Evolutionary conservation across 2,113 vertebrate genomes (phyloP).

Genomic region (Bothrops jararaca): DNA sequence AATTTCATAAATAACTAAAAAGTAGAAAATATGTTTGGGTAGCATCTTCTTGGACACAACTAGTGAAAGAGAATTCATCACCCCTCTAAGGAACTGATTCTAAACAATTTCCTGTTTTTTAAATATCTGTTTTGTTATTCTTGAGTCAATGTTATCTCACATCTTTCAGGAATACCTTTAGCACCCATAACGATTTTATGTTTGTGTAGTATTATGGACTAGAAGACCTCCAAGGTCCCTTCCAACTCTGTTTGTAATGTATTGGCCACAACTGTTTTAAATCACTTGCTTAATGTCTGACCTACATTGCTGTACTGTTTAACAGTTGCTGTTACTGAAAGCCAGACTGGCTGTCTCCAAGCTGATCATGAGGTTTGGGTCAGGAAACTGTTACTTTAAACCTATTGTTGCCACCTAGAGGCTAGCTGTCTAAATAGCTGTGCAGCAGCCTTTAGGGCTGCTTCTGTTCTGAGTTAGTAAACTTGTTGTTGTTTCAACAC

Average conservation of each 20-base stretch:
- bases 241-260: neutral
- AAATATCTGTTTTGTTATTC: neutral
- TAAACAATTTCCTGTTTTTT: neutral
- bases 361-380: too few species aligned
- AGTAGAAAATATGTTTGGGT: neutral
- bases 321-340: too few species aligned
- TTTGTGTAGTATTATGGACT: neutral
- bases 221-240: neutral
- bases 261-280: too few species aligned
- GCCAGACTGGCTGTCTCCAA: too few species aligned
- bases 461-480: too few species aligned
- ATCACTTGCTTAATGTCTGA: too few species aligned
- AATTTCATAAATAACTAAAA: neutral
- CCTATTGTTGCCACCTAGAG: too few species aligned
- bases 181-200: neutral
- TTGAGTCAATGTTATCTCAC: neutral
- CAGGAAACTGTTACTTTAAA: too few species aligned
- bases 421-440: too few species aligned
- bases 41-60: neutral
- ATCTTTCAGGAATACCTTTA: neutral
- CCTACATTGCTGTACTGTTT: too few species aligned
- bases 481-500: too few species aligned
- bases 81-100: neutral
- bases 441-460: too few species aligned
- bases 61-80: neutral